Evolutionary conservation across 2,888 invertebrate species (phyloP).

Genomic region (Agrenia bidenticulata): DNA sequence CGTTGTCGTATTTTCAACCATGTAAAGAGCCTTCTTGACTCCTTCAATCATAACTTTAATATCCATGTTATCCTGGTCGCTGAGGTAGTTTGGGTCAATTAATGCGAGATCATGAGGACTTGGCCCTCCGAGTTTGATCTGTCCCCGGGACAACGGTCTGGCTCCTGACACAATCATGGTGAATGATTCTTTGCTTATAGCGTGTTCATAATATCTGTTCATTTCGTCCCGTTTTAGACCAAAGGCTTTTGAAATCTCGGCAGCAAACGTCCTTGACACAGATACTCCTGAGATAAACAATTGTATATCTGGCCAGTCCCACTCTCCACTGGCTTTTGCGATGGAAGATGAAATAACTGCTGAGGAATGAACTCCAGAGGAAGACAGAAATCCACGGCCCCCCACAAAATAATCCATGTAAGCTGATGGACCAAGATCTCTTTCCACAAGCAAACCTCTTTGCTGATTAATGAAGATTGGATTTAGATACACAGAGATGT

Average conservation of each 20-base stretch:
- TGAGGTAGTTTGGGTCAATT: conserved; percentile 48
- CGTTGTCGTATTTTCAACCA: conserved; percentile 42
- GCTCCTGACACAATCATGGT: conserved; percentile 3
- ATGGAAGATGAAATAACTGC: conserved; percentile 35
- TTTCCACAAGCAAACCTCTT: conserved; percentile 19
- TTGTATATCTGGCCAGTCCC: conserved; percentile 49
- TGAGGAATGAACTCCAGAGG: conserved; percentile 29
- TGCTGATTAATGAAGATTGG: conserved; percentile 39
- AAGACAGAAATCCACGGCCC: background rate
- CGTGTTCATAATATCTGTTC: conserved; percentile 35
- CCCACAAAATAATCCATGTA: conserved; percentile 25
- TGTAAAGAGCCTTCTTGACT: conserved; percentile 28
- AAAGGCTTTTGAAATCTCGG: conserved; percentile 35
- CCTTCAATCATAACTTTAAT: conserved; percentile 45
- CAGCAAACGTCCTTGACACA: conserved; percentile 25
- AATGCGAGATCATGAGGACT: conserved; percentile 40
- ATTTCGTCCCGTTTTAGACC: conserved; percentile 39
- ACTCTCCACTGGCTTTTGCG: conserved; percentile 45
- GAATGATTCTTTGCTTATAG: conserved; percentile 36
- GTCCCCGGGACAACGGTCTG: conserved; percentile 3
- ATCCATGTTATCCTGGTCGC: conserved; percentile 33
- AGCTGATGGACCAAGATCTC: conserved; percentile 30
- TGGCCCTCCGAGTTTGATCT: conserved; percentile 33
- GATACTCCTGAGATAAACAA: conserved; percentile 24
- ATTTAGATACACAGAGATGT: conserved; percentile 29